phyloP scores from a whole-genome alignment of 1,140 invertebrate species.

The Drosophila takahashii region DNA sequence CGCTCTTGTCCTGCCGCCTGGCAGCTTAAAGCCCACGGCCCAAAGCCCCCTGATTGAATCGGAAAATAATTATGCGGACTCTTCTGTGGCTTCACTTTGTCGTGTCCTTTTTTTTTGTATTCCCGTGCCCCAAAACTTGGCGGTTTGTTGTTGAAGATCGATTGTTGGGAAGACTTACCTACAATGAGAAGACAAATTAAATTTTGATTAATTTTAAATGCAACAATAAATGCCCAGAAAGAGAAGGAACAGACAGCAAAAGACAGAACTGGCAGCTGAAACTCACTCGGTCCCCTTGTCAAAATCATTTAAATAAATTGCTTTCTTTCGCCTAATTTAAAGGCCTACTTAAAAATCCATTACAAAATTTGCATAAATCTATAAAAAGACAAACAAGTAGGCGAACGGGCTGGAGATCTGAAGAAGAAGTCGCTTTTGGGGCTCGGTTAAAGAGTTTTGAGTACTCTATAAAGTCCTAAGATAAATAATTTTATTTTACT shows the following conservation, averaged over 20 bases:
- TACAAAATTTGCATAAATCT: constrained; percentile 80
- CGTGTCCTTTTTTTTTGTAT: constrained; percentile 5
- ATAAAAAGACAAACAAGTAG: constrained; percentile 40
- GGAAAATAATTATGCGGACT: constrained; percentile 74
- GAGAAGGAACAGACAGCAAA: constrained; percentile 30
- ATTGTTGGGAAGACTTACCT: constrained; percentile 56
- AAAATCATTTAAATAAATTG: constrained; percentile 76
- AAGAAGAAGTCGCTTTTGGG: neutral
- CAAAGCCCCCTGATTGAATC: constrained; percentile 70
- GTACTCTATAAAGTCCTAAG: neutral
- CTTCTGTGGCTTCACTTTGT: constrained; percentile 37
- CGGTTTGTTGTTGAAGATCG: constrained; percentile 17
- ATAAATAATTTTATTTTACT: neutral
- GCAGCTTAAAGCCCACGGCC: constrained; percentile 16
- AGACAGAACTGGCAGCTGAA: constrained; percentile 4
- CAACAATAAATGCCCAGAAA: constrained; percentile 23
- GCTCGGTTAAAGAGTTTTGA: constrained; percentile 1
- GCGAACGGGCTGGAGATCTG: constrained; percentile 7
- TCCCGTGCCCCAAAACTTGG: neutral
- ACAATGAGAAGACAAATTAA: constrained; percentile 68
- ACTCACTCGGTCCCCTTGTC: constrained; percentile 42
- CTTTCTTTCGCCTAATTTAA: constrained; percentile 76
- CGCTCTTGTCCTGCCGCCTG: constrained; percentile 11
- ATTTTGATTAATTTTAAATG: constrained; percentile 71
- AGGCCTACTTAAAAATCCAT: constrained; percentile 83